These are phyloP conservation scores for Lottia gigantea DNA, from an alignment of 2,888 invertebrate genomes.

Conservation along the genomic window DNA sequence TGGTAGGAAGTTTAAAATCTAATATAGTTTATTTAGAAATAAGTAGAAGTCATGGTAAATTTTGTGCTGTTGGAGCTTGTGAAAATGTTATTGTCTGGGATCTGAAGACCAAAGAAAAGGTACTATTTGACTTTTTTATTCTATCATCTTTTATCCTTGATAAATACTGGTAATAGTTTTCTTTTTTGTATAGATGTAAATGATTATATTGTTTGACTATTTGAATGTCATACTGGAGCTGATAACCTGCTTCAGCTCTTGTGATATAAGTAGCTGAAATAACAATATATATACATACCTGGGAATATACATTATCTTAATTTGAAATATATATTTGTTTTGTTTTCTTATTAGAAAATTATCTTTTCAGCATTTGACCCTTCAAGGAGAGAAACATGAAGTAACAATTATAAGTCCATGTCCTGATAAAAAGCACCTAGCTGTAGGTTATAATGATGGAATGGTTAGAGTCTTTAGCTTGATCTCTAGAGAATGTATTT, in stretches of 20 bases:
- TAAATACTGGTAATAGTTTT: no score
- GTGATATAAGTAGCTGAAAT: not conserved
- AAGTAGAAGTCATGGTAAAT: constrained; percentile 83
- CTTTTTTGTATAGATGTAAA: no score
- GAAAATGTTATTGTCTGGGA: constrained; percentile 97
- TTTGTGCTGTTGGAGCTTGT: constrained; percentile 90
- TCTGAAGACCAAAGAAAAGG: constrained; percentile 77
- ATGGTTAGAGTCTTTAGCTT: constrained; percentile 86
- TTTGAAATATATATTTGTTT: no score
- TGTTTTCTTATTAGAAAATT: no score
- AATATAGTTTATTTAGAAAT: constrained; percentile 84
- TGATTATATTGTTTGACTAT: no score
- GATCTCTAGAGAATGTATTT: constrained; percentile 74
- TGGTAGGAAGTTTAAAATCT: constrained; percentile 79
- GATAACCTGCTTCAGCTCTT: no score
- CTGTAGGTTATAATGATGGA: constrained; percentile 93
- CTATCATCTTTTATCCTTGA: no score
- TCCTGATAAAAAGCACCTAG: constrained; percentile 82
- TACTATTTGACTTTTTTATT: constrained; percentile 21
- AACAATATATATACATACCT: no score
- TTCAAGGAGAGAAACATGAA: constrained; percentile 83
- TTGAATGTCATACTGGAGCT: no score
- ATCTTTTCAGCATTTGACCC: constrained; percentile 76
- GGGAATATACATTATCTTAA: no score
- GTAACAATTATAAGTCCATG: constrained; percentile 83